Evolutionary conservation across 1,140 invertebrate species (phyloP).

Genomic region (Bombus sylvicola): DNA sequence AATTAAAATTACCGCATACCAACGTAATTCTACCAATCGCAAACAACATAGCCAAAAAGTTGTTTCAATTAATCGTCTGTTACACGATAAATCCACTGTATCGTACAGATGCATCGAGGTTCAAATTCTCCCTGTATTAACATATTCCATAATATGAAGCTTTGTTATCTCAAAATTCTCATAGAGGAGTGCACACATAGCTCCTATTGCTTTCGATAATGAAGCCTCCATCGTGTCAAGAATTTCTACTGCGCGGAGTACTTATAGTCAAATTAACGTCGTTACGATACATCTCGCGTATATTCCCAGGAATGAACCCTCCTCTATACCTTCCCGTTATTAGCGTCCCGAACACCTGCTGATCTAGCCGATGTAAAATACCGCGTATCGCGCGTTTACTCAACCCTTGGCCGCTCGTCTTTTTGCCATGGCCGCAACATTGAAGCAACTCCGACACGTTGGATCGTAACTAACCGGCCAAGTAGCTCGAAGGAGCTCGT

Average conservation of each 20-base stretch:
- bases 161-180: background rate
- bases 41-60: no score
- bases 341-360: constrained; percentile 38
- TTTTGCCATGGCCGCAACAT: background rate
- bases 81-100: no score
- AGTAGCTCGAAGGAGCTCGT: constrained; percentile 28
- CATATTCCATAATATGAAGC: no score
- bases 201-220: background rate
- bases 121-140: no score
- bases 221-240: background rate
- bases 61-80: no score
- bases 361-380: constrained; percentile 25
- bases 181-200: background rate
- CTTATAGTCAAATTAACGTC: constrained; percentile 25
- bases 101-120: no score
- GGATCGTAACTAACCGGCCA: constrained; percentile 34
- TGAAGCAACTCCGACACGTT: background rate
- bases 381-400: constrained; percentile 1
- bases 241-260: background rate
- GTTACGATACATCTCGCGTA: background rate
- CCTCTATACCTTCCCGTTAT: background rate
- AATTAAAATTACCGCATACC: no score
- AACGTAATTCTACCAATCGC: no score
- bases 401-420: background rate
- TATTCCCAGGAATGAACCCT: background rate